Percentiles rank a stretch among this genome's conserved stretches.
These are phyloP conservation scores for Lepetodrilus schrolli DNA, from an alignment of 2,888 invertebrate species.

Conservation along the genomic window DNA sequence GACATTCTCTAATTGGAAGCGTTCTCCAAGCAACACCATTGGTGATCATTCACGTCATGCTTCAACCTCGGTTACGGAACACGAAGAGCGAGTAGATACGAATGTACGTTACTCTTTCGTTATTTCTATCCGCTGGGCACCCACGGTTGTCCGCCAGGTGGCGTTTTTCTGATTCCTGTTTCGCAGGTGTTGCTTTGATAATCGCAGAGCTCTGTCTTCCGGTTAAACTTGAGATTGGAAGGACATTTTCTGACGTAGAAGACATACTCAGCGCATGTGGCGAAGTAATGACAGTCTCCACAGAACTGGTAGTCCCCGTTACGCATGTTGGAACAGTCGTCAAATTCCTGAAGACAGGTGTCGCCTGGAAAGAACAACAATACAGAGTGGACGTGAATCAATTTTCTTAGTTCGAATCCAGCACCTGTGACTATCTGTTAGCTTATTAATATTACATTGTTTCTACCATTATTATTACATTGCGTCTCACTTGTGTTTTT, in stretches of 20 bases:
- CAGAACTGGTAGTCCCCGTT: constrained; percentile 56
- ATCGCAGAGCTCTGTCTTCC: constrained; percentile 41
- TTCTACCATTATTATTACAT: no score
- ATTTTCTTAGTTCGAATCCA: background rate
- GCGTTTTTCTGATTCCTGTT: background rate
- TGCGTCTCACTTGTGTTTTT: no score
- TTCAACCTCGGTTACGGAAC: no score
- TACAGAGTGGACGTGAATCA: background rate
- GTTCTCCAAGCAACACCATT: no score
- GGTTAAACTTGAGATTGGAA: constrained; percentile 47
- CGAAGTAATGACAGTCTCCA: constrained; percentile 53
- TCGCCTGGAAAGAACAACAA: background rate
- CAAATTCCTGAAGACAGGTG: constrained; percentile 40
- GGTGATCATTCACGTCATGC: no score
- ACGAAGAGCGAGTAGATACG: no score
- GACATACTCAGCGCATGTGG: constrained; percentile 53
- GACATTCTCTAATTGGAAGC: no score
- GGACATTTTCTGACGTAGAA: constrained; percentile 54
- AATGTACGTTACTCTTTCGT: no score
- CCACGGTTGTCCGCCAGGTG: no score
- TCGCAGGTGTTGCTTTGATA: constrained; percentile 47
- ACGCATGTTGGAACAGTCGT: constrained; percentile 41
- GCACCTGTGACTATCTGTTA: no score
- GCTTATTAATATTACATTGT: no score
- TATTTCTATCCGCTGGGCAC: no score